A percentile compares a stretch with the other conserved stretches of the same genome.
Evolutionary conservation across 2,113 vertebrate species (phyloP).

Genomic region (Atractosteus spatula): DNA sequence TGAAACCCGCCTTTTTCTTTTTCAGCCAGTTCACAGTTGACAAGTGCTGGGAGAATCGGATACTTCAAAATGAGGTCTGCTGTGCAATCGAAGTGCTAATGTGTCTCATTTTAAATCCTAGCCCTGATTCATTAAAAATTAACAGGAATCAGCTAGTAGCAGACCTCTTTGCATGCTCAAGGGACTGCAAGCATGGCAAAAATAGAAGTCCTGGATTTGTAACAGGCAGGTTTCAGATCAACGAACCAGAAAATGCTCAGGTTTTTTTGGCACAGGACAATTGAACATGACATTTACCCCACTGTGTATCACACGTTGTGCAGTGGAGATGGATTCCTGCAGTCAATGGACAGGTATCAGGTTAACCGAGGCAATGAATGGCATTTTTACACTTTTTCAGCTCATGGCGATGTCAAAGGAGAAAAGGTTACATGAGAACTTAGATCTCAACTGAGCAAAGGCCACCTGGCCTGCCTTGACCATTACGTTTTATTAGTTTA

Average conservation of each 20-base stretch:
- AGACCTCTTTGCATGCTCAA: neutral
- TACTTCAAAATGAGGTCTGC: neutral
- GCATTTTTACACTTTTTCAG: no score
- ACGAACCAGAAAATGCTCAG: slow-evolving; percentile 3
- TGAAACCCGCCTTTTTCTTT: no score
- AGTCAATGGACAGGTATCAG: neutral
- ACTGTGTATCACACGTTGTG: neutral
- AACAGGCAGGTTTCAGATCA: neutral
- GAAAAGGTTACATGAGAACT: no score
- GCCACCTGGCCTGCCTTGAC: no score
- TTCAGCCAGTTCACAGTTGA: neutral
- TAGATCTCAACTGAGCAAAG: no score
- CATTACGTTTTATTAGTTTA: no score
- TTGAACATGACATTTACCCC: neutral
- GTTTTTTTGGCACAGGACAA: neutral
- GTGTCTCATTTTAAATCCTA: neutral
- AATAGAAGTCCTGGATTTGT: neutral
- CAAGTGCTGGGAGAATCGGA: neutral
- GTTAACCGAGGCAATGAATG: neutral
- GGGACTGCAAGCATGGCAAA: neutral
- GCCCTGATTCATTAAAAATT: neutral
- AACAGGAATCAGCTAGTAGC: neutral
- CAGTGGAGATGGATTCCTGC: neutral
- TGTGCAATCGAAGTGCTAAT: neutral
- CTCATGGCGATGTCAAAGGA: no score